Evolutionary conservation across 2,888 invertebrate genomes (phyloP).

Genomic region (Drosophila anceps): DNA sequence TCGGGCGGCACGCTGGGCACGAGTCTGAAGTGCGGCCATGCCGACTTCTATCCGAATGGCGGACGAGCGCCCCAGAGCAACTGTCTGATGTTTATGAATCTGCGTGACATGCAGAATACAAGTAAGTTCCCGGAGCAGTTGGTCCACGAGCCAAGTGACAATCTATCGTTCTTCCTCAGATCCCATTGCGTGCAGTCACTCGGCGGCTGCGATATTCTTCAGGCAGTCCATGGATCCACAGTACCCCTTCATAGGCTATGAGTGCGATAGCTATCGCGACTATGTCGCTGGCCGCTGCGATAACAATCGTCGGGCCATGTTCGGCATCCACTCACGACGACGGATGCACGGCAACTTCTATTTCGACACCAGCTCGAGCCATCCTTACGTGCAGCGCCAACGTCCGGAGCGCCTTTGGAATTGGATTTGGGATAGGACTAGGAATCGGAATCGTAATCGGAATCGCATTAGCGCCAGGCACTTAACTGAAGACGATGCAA

Average conservation of each 20-base stretch:
- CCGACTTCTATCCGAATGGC: constrained; percentile 85
- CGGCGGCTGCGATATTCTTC: constrained; percentile 83
- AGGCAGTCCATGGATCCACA: constrained; percentile 83
- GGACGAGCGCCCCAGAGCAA: constrained; percentile 83
- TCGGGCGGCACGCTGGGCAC: constrained; percentile 83
- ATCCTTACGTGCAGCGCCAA: constrained; percentile 71
- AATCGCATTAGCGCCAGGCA: constrained; percentile 13
- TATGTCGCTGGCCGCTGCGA: constrained; percentile 74
- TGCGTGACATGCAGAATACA: constrained; percentile 77
- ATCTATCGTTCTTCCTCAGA: constrained; percentile 57
- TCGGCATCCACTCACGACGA: constrained; percentile 83
- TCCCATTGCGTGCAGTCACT: constrained; percentile 84
- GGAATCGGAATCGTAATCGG: background rate
- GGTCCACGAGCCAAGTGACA: background rate
- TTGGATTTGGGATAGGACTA: constrained; percentile 10
- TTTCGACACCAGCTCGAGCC: constrained; percentile 72
- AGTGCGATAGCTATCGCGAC: constrained; percentile 79
- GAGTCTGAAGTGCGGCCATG: constrained; percentile 82
- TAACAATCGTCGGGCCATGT: constrained; percentile 75
- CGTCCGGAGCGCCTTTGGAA: constrained; percentile 5
- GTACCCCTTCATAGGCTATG: constrained; percentile 79
- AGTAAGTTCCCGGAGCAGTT: constrained; percentile 66
- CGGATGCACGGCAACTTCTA: constrained; percentile 77
- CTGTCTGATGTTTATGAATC: constrained; percentile 74
- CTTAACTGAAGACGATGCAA: constrained; percentile 9